A percentile compares a stretch with the other conserved stretches of the same genome.
phyloP scores from a whole-genome alignment of 2,888 invertebrate genomes.

The Baronia brevicornis region DNA sequence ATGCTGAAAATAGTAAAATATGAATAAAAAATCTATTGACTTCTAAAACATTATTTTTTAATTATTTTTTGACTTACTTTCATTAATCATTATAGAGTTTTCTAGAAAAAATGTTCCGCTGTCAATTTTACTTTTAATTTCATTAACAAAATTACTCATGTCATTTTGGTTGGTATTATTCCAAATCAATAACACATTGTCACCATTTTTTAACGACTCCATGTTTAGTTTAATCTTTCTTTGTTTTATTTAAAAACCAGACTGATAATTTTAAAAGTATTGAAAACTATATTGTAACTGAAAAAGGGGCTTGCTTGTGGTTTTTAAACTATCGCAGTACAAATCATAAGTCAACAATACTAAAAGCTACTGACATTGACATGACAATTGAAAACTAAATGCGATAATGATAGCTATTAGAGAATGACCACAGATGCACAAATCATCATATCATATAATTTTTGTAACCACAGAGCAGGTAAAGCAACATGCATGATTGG shows the following conservation, averaged over 20 bases:
- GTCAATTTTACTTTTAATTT: conserved; percentile 59
- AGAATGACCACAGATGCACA: too few relatives aligned
- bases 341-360: background rate
- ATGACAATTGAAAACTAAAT: too few relatives aligned
- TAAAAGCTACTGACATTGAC: too few relatives aligned
- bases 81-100: conserved; percentile 75
- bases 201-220: conserved; percentile 45
- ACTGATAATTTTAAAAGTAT: background rate
- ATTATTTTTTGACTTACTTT: conserved; percentile 63
- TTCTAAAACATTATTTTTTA: conserved; percentile 1
- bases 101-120: conserved; percentile 73
- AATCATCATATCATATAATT: too few relatives aligned
- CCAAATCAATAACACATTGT: conserved; percentile 77
- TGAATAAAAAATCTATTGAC: conserved; percentile 5
- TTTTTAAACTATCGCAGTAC: background rate
- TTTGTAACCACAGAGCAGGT: too few relatives aligned
- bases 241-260: conserved; percentile 3
- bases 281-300: background rate
- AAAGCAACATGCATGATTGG: too few relatives aligned
- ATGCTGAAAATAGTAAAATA: conserved; percentile 53
- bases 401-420: too few relatives aligned
- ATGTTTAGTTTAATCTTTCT: too few relatives aligned
- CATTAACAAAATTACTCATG: conserved; percentile 66
- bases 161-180: conserved; percentile 60
- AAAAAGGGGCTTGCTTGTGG: background rate